Base-by-base conservation (phyloP, 2,113 vertebrate species). In the Nothocercus julius region DNA sequence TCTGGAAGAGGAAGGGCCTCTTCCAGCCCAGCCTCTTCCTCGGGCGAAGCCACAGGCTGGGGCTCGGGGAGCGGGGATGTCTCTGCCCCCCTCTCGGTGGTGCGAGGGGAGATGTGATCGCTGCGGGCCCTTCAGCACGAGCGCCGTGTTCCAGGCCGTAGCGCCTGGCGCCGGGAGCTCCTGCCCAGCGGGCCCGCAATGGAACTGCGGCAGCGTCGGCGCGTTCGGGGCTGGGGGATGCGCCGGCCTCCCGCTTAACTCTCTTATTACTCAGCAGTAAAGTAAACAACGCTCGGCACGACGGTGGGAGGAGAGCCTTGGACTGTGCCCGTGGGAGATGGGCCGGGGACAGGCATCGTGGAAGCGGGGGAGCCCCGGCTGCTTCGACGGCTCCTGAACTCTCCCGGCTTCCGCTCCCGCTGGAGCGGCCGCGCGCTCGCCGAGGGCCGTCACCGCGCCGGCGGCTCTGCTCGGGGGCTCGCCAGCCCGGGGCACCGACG, bases 221-320 rank as follows among this genome's bases (percentile, higher is more conserved):
- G 45, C 19, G 45, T 44, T 44, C 44, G 15, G 44, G 44, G 44
- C 44, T 44, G 44, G 44, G 44, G 44, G 5, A 17, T 44, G 44
- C 38, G 10, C 38, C 66, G 68, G 64, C 64, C 94, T 96, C 94
- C 75, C 70, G 68, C 86, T 83, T 70, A 74, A 73, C 58, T 87
- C 95, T 91, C 95, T 94, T 84, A 62, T 74, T 85, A 90, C 94
- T 74, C 66, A 80, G 96, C 96, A 90, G 82, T 97, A 96, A 97
- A 97, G 92, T 97, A 96, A 97, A 95, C 92, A 97, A 87, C 2
- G 93, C 97, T 97, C 96, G 92, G 89, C 92, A 92, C 96, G 95
- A 96, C 8, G 8, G 18, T 20, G 19, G 87, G 70, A 90, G 88
- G 90, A 69, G 56, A 40, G n/a, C 82, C 24, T 82, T 74, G 79